These are phyloP conservation scores for Drosophila pseudoobscura DNA, from an alignment of 1,140 invertebrate genomes.

Conservation along the genomic window DNA sequence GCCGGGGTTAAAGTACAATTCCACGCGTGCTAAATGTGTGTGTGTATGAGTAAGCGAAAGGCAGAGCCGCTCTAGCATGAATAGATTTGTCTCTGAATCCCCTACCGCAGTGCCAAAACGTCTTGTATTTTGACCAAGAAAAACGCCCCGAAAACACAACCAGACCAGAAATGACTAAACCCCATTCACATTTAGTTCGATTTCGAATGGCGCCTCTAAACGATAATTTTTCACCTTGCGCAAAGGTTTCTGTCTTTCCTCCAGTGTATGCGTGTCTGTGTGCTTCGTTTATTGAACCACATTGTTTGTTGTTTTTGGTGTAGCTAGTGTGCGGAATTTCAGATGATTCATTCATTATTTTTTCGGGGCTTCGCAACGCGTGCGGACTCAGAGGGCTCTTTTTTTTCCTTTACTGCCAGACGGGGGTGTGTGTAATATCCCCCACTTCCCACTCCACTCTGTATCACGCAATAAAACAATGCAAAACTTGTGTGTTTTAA, in stretches of 20 bases:
- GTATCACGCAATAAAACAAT: slow-evolving; percentile 44
- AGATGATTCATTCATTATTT: slow-evolving; percentile 62
- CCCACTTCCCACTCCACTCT: slow-evolving; percentile 4
- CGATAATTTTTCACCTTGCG: slow-evolving; percentile 77
- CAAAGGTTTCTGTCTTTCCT: slow-evolving; percentile 62
- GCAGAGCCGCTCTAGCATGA: neutral
- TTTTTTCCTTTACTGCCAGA: slow-evolving; percentile 56
- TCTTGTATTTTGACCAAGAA: slow-evolving; percentile 18
- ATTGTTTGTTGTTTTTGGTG: slow-evolving; percentile 47
- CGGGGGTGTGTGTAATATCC: slow-evolving; percentile 20
- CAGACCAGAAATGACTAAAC: slow-evolving; percentile 53
- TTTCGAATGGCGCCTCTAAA: slow-evolving; percentile 46
- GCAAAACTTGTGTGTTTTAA: slow-evolving; percentile 46
- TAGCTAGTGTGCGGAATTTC: slow-evolving; percentile 67
- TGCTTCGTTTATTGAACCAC: slow-evolving; percentile 72
- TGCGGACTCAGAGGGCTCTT: slow-evolving; percentile 13
- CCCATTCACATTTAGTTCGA: slow-evolving; percentile 50
- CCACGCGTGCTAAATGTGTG: slow-evolving; percentile 17
- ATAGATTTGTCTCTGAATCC: slow-evolving; percentile 3
- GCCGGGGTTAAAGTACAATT: slow-evolving; percentile 69
- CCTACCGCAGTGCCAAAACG: slow-evolving; percentile 7
- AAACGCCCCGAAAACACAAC: slow-evolving; percentile 33
- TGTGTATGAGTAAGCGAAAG: slow-evolving; percentile 34
- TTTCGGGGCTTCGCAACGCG: slow-evolving; percentile 39
- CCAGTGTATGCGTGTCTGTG: slow-evolving; percentile 46